Base-by-base conservation (phyloP, 2,888 invertebrate species). In the Cremastinae sp. region DNA sequence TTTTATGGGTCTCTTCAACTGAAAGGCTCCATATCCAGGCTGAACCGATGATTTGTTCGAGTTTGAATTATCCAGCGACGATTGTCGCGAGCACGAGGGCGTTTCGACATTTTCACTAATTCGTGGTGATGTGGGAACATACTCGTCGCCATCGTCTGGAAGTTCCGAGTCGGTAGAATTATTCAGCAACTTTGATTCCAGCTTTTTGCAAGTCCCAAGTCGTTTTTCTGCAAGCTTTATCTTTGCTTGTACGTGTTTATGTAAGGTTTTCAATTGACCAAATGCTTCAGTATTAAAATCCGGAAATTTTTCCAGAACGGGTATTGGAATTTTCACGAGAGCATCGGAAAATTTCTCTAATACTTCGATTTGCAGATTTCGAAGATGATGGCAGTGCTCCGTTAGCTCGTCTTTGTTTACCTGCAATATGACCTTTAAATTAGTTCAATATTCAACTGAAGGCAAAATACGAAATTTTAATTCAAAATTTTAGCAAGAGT, bases 261-360 rank as follows among this genome's bases (percentile, higher is more conserved):
- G 91, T 51, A 93, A 86, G 41, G 90, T 89, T 89, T 93, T 93
- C 5, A 94, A 87, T 84, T 92, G 92, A 0, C 90, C 87, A 83
- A 92, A 94, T 5, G 91, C 91, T 47, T 89, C 90, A 16, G 88
- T 87, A 80, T 93, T 91, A 83, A 93, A 94, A 0, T 93, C 92
- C 1, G 93, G 93, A 64, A 94, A 92, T 78, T 92, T 91, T 80
- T 91, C 91, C 78, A 93, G 92, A 45, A 93, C 91, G 77, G 91
- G 90, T 10, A 92, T 89, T 0, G 94, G 94, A 80, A 94, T 93
- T 88, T 92, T 92, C 80, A 93, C 92, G 79, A 94, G 91, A 0
- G 93, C 92, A 18, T 89, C 89, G 76, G 91, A 92, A 82, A 93
- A 92, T 88, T 93, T 94, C 82, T 94, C 94, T 82, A 94, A 87